A percentile compares a stretch with the other conserved stretches of the same genome.
Conservation (phyloP, 2,797 vertebrate genomes). For the Oreortyx pictus region DNA sequence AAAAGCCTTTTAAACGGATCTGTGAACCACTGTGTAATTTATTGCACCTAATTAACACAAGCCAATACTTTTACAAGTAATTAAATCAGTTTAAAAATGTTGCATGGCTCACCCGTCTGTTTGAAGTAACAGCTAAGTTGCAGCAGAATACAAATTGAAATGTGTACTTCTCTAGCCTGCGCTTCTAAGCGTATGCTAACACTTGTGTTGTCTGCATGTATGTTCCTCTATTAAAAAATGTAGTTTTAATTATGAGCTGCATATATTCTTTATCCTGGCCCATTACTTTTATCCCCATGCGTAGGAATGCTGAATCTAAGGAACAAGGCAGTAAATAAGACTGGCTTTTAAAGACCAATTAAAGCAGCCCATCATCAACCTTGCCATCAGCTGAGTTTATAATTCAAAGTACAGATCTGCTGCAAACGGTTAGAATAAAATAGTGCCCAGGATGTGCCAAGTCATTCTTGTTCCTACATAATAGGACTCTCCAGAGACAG, state of each 20-base stretch:
- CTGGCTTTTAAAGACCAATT: slow-evolving; percentile 54
- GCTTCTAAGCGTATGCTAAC: neutral
- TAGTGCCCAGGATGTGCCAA: neutral
- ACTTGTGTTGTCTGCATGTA: slow-evolving; percentile 5
- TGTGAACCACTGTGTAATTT: slow-evolving; percentile 43
- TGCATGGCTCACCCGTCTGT: slow-evolving; percentile 44
- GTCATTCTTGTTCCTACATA: neutral
- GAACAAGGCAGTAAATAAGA: slow-evolving; percentile 58
- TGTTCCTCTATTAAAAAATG: slow-evolving; percentile 36
- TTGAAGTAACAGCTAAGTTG: slow-evolving; percentile 58
- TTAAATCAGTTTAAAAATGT: slow-evolving; percentile 52
- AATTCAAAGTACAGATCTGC: neutral
- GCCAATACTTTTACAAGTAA: slow-evolving; percentile 66
- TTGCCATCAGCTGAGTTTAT: neutral
- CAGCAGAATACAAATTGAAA: slow-evolving; percentile 43
- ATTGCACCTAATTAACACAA: slow-evolving; percentile 65
- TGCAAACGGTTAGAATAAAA: neutral
- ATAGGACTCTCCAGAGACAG: neutral
- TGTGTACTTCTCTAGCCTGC: slow-evolving; percentile 22
- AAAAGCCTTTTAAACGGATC: slow-evolving; percentile 31
- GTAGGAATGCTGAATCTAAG: slow-evolving; percentile 60
- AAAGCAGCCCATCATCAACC: slow-evolving; percentile 30
- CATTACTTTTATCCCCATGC: slow-evolving; percentile 60
- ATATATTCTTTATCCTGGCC: slow-evolving; percentile 46
- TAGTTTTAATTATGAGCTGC: slow-evolving; percentile 57